Evolutionary conservation across 2,797 vertebrate species (phyloP).

Genomic region (Tokudaia tokunoshimensis): DNA sequence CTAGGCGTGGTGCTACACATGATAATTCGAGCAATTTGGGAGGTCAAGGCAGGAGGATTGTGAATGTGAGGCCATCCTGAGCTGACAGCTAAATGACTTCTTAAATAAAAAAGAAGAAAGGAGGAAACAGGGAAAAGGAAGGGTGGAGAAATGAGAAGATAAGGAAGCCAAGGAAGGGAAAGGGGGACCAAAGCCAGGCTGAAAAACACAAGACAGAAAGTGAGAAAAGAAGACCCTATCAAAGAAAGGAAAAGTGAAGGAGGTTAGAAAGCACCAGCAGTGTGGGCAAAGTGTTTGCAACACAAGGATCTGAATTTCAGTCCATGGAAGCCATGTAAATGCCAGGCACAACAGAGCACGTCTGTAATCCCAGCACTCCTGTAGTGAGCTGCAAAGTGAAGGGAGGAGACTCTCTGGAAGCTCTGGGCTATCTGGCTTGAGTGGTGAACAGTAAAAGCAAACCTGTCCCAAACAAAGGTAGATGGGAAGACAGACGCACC

Average conservation of each 20-base stretch:
- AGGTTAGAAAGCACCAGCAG: not conserved
- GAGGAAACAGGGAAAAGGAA: not conserved
- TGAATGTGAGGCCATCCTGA: not conserved
- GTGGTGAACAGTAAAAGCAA: not conserved
- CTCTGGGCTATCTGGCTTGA: not conserved
- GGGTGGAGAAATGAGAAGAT: not conserved
- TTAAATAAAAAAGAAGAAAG: not conserved
- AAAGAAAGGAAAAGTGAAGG: not conserved
- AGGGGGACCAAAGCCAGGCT: not conserved
- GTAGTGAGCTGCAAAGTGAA: not conserved
- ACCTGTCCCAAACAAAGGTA: not conserved
- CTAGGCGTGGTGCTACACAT: not conserved
- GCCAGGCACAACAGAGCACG: not conserved
- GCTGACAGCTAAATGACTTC: not conserved
- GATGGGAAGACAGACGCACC: not conserved
- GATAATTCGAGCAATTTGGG: too few species aligned
- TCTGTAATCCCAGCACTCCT: not conserved
- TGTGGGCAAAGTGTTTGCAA: not conserved
- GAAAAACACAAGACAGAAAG: not conserved
- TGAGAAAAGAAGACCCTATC: not conserved
- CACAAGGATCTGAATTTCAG: not conserved
- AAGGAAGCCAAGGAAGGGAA: not conserved
- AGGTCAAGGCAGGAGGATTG: not conserved
- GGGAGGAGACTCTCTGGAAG: not conserved
- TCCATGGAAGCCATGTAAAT: not conserved